Conservation (phyloP, 2,113 vertebrate genomes). For the Psittacula cyanocephala region DNA sequence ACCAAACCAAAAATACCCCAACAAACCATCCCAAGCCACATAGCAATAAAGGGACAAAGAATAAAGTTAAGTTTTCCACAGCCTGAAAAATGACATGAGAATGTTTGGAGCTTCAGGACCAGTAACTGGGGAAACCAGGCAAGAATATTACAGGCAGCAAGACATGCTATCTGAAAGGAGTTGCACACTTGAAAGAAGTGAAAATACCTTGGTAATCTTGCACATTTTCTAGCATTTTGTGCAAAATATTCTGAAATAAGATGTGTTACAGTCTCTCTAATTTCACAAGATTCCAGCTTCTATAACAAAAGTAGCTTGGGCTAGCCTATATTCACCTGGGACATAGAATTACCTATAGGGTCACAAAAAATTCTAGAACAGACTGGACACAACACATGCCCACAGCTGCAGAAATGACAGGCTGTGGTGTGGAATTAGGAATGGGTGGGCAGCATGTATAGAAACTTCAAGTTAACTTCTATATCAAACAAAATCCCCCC, state of each 20-base stretch:
- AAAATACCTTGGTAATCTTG: not conserved
- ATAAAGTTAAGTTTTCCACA: not conserved
- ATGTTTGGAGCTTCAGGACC: not conserved
- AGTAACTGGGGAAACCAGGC: not conserved
- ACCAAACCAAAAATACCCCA: not conserved
- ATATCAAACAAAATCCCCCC: not conserved
- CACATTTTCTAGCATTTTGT: not conserved
- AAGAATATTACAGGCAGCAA: not conserved
- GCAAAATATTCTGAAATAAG: not conserved
- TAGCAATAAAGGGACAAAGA: not conserved
- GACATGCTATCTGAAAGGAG: not conserved
- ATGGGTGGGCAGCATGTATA: not conserved
- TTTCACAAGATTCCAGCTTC: not conserved
- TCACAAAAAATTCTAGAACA: not conserved
- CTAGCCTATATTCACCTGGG: not conserved
- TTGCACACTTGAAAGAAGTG: not conserved
- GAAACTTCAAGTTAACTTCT: not conserved
- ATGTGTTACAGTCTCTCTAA: no score
- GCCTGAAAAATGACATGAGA: not conserved
- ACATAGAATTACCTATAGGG: not conserved
- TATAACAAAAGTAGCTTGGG: not conserved
- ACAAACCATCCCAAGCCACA: not conserved
- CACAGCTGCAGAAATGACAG: not conserved
- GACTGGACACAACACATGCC: not conserved
- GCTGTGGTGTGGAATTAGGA: not conserved